Percentiles rank a stretch among this genome's conserved stretches.
Evolutionary conservation across 35 echinoderm and acorn worm species (phyloP).

Genomic region (Stichopus chloronotus): DNA sequence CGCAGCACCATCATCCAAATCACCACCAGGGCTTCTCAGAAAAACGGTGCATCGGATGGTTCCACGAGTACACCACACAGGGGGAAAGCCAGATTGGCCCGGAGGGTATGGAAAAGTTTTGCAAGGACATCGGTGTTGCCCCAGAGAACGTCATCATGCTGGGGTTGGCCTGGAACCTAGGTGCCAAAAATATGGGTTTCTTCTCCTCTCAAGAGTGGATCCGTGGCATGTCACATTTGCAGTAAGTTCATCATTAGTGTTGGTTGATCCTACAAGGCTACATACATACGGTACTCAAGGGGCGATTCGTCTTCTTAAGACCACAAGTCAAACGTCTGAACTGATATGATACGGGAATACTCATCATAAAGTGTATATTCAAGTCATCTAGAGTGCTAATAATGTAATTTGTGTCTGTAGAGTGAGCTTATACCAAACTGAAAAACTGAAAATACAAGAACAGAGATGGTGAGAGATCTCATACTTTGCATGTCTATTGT

Average conservation of each 20-base stretch:
- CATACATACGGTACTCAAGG: neutral
- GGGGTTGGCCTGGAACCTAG: conserved; percentile 90
- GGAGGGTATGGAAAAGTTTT: conserved; percentile 99
- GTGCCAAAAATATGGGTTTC: conserved; percentile 97
- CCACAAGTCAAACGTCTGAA: neutral
- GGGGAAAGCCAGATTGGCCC: conserved; percentile 73
- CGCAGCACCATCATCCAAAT: neutral
- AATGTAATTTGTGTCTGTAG: too few species aligned
- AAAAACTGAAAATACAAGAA: too few species aligned
- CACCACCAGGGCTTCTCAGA: conserved; percentile 64
- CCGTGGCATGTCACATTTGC: conserved; percentile 92
- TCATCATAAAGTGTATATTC: too few species aligned
- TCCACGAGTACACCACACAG: conserved; percentile 74
- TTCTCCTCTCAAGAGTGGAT: conserved; percentile 94
- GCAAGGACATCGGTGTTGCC: conserved; percentile 97
- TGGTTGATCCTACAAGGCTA: neutral
- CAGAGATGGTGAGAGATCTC: too few species aligned
- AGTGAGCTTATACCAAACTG: too few species aligned
- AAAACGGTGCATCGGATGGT: conserved; percentile 89
- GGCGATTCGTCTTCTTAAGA: too few species aligned
- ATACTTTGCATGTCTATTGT: too few species aligned
- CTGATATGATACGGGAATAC: too few species aligned
- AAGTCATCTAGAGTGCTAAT: too few species aligned
- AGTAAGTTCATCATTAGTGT: conserved; percentile 67
- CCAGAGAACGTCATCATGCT: conserved; percentile 98